Evolutionary conservation across 2,797 vertebrate species (phyloP).

Genomic region (Enteromius argenteus): DNA sequence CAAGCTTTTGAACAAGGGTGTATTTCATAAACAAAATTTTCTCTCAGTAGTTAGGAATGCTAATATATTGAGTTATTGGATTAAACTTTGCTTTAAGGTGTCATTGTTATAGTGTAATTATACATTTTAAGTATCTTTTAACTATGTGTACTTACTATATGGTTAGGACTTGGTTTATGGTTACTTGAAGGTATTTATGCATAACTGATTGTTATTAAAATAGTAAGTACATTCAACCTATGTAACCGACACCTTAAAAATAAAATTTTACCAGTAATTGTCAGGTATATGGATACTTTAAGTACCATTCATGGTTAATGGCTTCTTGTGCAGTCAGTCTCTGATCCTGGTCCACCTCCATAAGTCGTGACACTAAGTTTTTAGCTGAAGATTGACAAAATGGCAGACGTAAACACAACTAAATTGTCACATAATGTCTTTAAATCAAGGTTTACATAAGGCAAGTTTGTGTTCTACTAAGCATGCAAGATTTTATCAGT

Average conservation of each 20-base stretch:
- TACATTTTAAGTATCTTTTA: not conserved
- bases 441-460: slow-evolving; percentile 3
- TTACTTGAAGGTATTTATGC: not conserved
- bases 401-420: not conserved
- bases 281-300: not conserved
- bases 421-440: not conserved
- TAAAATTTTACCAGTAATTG: not conserved
- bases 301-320: slow-evolving; percentile 79
- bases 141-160: not conserved
- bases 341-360: slow-evolving; percentile 97
- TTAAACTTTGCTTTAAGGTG: not conserved
- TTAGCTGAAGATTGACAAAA: slow-evolving; percentile 71
- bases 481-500: not conserved
- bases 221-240: not conserved
- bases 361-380: slow-evolving; percentile 89
- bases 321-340: slow-evolving; percentile 94
- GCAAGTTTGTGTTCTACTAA: not conserved
- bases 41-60: not conserved
- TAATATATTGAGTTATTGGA: not conserved
- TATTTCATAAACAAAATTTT: not conserved
- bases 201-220: not conserved
- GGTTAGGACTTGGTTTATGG: not conserved
- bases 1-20: not conserved
- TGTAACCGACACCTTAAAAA: not conserved
- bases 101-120: not conserved